phyloP scores from a whole-genome alignment of 2,797 vertebrate species.

The Nothura maculosa region DNA sequence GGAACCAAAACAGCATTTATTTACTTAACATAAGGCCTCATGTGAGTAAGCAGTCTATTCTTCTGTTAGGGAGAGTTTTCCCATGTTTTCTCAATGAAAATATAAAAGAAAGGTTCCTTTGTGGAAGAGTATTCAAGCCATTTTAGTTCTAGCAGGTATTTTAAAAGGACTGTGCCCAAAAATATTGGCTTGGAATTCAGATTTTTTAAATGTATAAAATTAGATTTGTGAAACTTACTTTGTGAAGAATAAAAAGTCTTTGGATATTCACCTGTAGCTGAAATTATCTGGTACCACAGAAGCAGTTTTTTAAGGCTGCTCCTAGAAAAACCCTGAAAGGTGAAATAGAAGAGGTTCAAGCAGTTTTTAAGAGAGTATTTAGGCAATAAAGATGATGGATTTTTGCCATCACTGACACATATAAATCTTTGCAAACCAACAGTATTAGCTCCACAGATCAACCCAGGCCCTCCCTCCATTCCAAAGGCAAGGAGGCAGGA shows the following conservation, averaged over 20 bases:
- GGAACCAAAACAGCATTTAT: background rate
- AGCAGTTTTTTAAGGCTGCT: background rate
- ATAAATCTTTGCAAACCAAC: background rate
- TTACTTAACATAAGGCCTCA: background rate
- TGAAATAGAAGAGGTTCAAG: background rate
- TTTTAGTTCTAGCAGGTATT: background rate
- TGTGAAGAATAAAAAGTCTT: background rate
- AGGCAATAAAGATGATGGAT: background rate
- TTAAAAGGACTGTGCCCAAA: background rate
- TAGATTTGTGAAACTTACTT: background rate
- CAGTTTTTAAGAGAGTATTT: background rate
- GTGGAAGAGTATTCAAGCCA: background rate
- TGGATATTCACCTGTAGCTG: background rate
- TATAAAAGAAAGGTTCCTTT: background rate
- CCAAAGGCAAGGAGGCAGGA: background rate
- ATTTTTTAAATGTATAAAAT: background rate
- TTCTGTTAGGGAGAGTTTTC: background rate
- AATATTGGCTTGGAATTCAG: background rate
- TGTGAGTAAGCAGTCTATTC: background rate
- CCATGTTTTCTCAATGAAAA: background rate
- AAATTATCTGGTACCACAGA: background rate
- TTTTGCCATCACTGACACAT: background rate
- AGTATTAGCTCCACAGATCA: constrained; percentile 24
- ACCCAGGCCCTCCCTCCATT: background rate
- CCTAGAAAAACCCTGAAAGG: background rate